Base-by-base conservation (phyloP, 1,140 invertebrate genomes). In the Oryctes rhinoceros region DNA sequence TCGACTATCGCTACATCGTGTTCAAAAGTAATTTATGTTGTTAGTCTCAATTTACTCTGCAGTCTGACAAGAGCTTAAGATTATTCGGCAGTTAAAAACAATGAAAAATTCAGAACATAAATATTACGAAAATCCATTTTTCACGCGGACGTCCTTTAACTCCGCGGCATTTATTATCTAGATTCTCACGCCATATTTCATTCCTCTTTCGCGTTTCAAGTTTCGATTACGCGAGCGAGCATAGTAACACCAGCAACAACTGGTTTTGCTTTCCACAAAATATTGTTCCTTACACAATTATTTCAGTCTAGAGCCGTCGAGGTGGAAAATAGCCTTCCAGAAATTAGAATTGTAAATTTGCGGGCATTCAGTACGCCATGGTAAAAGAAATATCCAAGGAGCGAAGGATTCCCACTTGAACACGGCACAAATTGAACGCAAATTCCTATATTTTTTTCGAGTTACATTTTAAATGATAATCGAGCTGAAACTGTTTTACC, bases 131-230 rank as follows among this genome's bases (percentile, higher is more conserved):
- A 71, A 71, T 71, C 24, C 24, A 71, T 71, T 71, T 71, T 71
- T 71, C 65, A 71, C 20, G 65, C 65, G 65, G 24, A 71, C 65
- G 65, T 71, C 65, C 37, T 71, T 71, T 71, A 71, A 71, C 65
- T 71, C 65, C 18, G 35, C 65, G 65, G 53, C 20, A 71, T 71
- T 71, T 71, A 71, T 71, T 71, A 71, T 71, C 65, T 71, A 71
- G 65, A 71, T 71, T 71, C 65, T 71, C 20, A 71, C 65, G 65
- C 65, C 65, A 35, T 71, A 71, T 71, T 71, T 71, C 65, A 71
- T 71, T 71, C 20, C 65, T 71, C 24, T 71, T 71, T 71, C 35
- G 65, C 24, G 65, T 30, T 71, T 71, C 35, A 71, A 10, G 24
- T 71, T 71, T 71, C 65, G 65, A 71, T 71, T 71, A 71, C 65